These are phyloP conservation scores for Hypotaenidia okinawae DNA, from an alignment of 2,797 vertebrate species.

Conservation along the genomic window DNA sequence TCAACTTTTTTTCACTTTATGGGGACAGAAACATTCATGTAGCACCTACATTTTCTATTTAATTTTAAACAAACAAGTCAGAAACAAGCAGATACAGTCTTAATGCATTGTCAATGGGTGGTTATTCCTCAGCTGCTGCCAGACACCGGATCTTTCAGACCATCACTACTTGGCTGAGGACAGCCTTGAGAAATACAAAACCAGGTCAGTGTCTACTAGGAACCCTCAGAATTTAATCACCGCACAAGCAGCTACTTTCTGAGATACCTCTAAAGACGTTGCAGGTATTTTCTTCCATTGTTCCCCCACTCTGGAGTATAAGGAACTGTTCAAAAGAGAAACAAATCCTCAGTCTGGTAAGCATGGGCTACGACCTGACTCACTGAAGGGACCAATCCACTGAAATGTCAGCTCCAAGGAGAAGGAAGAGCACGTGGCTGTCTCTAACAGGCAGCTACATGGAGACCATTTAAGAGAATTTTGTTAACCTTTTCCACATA, in stretches of 20 bases:
- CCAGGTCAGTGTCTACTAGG: background rate
- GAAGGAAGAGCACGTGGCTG: background rate
- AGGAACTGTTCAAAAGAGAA: background rate
- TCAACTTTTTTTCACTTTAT: background rate
- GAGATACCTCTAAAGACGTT: background rate
- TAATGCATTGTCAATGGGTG: background rate
- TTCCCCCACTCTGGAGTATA: background rate
- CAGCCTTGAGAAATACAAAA: background rate
- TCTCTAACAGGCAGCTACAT: background rate
- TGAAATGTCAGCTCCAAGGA: background rate
- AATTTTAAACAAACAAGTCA: background rate
- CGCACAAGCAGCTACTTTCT: background rate
- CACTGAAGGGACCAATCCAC: background rate
- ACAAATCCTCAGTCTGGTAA: background rate
- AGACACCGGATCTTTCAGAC: background rate
- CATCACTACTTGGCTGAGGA: background rate
- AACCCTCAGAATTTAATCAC: background rate
- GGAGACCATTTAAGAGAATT: background rate
- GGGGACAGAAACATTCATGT: background rate
- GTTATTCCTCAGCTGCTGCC: background rate
- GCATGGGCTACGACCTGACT: background rate
- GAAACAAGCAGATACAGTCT: background rate
- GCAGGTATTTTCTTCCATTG: background rate
- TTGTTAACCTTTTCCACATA: background rate
- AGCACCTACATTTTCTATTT: conserved; percentile 23